Evolutionary conservation across 2,797 vertebrate species (phyloP).

Genomic region (Carduelis carduelis): DNA sequence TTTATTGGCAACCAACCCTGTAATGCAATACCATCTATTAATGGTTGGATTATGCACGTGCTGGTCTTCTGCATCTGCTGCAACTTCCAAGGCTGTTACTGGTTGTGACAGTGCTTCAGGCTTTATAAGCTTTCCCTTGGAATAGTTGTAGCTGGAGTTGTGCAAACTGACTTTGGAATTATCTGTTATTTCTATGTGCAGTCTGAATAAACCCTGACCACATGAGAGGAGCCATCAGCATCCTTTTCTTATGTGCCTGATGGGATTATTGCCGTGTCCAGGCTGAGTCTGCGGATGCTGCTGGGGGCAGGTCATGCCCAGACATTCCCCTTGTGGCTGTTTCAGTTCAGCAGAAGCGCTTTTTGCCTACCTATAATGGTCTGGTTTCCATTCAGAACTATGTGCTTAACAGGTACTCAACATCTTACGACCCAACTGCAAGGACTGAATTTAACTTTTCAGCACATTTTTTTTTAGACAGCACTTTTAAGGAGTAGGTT

Average conservation of each 20-base stretch:
- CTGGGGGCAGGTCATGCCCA: not conserved
- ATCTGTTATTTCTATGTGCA: not conserved
- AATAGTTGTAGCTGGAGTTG: not conserved
- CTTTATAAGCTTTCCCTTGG: not conserved
- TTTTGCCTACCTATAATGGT: not conserved
- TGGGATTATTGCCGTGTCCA: not conserved
- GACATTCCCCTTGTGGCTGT: not conserved
- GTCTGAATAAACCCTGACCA: not conserved
- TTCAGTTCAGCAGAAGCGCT: not conserved
- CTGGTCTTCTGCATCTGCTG: not conserved
- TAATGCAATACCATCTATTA: not conserved
- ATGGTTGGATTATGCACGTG: accelerated
- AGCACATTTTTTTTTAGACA: not conserved
- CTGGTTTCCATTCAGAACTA: not conserved
- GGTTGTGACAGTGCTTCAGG: not conserved
- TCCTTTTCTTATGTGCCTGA: not conserved
- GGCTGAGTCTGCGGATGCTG: not conserved
- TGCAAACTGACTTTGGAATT: not conserved
- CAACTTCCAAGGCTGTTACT: not conserved
- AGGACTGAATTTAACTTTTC: not conserved
- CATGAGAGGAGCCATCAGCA: not conserved
- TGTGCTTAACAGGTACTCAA: not conserved
- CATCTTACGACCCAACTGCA: not conserved
- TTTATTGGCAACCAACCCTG: not conserved
- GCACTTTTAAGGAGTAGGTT: not conserved